Base-by-base conservation (phyloP, 2,888 invertebrate genomes). In the Drosophila gaucha region DNA sequence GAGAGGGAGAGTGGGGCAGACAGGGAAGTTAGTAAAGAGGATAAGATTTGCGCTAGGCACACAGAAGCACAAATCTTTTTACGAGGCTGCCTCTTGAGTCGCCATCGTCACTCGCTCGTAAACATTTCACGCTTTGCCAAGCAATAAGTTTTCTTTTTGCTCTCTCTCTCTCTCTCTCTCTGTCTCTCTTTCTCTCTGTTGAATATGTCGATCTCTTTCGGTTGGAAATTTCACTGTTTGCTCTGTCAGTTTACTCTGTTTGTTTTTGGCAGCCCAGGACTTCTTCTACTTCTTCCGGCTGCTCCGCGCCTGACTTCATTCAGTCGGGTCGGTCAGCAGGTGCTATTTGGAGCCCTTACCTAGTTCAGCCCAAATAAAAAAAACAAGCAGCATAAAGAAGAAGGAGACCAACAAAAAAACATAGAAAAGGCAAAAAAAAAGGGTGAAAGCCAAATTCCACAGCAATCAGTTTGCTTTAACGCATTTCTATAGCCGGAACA, bases 51-150 rank as follows among this genome's bases (percentile, higher is more conserved):
- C 51, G 56, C 65, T 74, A 69, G 62, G 47, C 55, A 63, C 67
- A 69, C 51, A 64, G 33, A 60, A 49, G 69, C 39, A 68, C 41
- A 79, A 87, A 76, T 82, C 79, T 75, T 63, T 78, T 72, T 75
- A 84, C 70, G 65, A 74, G 52, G 59, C 63, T 54, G 58, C 49
- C 63, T 74, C 69, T 75, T 59, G 68, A 78, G 75, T 75, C 86
- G 71, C 71, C 83, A 73, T 85, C 83, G 88, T 82, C 83, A 86
- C 66, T 88, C 74, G 88, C 86, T 85, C 86, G 88, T 86, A 84
- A 88, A 86, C 88, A 84, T 88, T 84, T 84, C 72, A 88, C 86
- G 88, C 88, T 84, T 79, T 84, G 80, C 88, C 83, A 74, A 77
- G 88, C 83, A 87, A 82, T 87, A 82, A 85, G 76, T 74, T 77